Base-by-base conservation (phyloP, 2,888 invertebrate genomes). In the Andrena haemorrhoa region DNA sequence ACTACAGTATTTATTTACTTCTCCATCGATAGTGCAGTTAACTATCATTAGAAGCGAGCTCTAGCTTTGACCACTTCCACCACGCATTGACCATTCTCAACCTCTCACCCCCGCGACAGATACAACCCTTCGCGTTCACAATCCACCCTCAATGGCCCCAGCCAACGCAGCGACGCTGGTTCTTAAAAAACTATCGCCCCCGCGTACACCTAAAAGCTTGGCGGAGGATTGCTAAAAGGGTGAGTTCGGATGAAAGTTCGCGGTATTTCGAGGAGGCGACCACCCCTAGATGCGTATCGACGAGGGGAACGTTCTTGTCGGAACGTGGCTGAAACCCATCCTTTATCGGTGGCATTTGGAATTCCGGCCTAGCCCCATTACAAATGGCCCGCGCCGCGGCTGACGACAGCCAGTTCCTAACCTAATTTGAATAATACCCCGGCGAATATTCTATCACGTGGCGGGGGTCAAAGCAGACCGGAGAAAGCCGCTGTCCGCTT, bases 341-440 rank as follows among this genome's bases (percentile, higher is more conserved):
- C 68, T 53, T 84, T 60, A 74, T 71, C 64, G 53, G 8, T 64
- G 78, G 29, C 80, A 69, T 58, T 66, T 29, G 29, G 73, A 71
- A 78, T 79, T 79, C 69, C 49, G 74, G 60, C 51, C 72, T 72
- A 75, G 78, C 66, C 33, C 69, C 51, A 61, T 79, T 78, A 85
- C 85, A 83, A 88, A 86, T 81, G 78, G 69, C 65, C 65, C 71
- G 12, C 56, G 51, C 64, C 69, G 56, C 64, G 56, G 65, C 41
- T 69, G 80, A 71, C 65, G 79, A 78, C 75, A 73, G 69, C 71
- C 79, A 58, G 64, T 74, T 76, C 73, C 4, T 41, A 73, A 61
- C 51, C 80, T 84, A 85, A 87, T 89, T 89, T 88, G 79, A 89
- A 88, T 89, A 88, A 85, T 86, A 83, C 82, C 71, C 41, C 56